Conservation (phyloP, 2,888 invertebrate species). For the Chrysomela aeneicollis region DNA sequence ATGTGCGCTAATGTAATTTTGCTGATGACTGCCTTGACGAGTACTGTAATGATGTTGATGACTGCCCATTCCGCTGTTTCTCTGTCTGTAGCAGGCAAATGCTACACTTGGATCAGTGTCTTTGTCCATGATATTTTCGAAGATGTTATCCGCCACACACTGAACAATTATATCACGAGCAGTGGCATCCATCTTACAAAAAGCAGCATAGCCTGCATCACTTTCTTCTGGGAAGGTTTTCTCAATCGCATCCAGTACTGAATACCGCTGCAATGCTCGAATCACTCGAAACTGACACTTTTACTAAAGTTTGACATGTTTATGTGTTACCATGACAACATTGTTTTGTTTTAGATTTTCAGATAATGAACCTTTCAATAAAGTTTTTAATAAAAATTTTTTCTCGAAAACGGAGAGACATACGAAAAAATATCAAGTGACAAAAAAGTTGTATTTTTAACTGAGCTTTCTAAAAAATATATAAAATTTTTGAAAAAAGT, state of each 20-base stretch:
- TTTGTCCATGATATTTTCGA: conserved; percentile 9
- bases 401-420: no score
- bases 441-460: no score
- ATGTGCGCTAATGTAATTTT: neutral
- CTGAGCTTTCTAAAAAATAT: no score
- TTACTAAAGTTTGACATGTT: no score
- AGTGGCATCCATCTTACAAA: conserved; percentile 1
- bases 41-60: neutral
- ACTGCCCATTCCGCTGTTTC: neutral
- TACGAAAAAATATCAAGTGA: no score
- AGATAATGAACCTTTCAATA: no score
- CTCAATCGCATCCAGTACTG: conserved; percentile 7
- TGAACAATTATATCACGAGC: conserved; percentile 19
- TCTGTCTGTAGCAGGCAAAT: neutral
- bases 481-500: no score
- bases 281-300: conserved; percentile 14
- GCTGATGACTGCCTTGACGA: neutral
- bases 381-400: no score
- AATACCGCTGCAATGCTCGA: conserved; percentile 14
- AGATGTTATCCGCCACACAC: conserved; percentile 12
- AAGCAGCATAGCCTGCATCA: neutral
- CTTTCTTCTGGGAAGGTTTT: neutral
- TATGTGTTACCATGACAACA: no score
- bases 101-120: neutral
- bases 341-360: no score